Evolutionary conservation across 2,113 vertebrate genomes (phyloP).

Genomic region (Muscicapa adusta): DNA sequence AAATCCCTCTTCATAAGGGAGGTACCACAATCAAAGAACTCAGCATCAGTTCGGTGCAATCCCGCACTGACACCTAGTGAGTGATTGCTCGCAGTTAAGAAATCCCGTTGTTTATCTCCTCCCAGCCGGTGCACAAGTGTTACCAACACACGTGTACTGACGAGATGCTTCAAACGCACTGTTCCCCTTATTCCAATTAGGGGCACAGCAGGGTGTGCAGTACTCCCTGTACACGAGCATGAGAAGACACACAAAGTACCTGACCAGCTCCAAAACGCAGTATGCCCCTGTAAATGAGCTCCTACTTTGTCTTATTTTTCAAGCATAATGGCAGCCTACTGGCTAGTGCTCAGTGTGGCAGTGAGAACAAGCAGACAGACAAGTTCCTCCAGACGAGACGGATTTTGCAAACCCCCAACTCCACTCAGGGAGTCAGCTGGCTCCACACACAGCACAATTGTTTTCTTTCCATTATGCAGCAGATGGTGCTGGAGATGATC

Average conservation of each 20-base stretch:
- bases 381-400: not conserved
- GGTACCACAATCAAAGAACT: not conserved
- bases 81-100: not conserved
- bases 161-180: not conserved
- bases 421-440: not conserved
- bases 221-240: not conserved
- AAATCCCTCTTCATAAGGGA: not conserved
- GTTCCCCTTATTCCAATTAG: not conserved
- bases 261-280: fast-evolving
- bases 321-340: not conserved
- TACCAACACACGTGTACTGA: not conserved
- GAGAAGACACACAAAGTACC: not conserved
- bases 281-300: not conserved
- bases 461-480: slow-evolving; percentile 30
- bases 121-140: not conserved
- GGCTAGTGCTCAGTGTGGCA: not conserved
- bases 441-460: not conserved
- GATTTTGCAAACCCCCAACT: not conserved
- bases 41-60: not conserved
- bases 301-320: not conserved
- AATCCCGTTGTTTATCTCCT: not conserved
- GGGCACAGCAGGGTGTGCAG: not conserved
- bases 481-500: slow-evolving; percentile 45
- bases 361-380: not conserved
- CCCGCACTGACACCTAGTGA: slow-evolving; percentile 69